A percentile compares a stretch with the other conserved stretches of the same genome.
phyloP scores from a whole-genome alignment of 2,113 vertebrate species.

The Callopanchax toddi region DNA sequence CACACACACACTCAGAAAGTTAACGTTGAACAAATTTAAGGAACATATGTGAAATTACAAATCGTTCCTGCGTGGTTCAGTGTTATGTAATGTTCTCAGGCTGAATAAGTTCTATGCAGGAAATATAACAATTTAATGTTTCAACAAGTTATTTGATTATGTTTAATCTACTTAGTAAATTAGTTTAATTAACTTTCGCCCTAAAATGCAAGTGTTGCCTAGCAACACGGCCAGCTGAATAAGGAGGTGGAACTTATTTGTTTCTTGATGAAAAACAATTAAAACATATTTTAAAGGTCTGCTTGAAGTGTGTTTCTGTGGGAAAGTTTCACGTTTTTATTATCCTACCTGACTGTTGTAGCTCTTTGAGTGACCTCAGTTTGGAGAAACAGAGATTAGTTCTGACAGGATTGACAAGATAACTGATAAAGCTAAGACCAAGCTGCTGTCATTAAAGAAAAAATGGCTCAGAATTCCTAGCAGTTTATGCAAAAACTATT shows the following conservation, averaged over 20 bases:
- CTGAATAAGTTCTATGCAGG: not conserved
- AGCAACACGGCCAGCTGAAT: conserved; percentile 17
- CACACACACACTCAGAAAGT: conserved; percentile 17
- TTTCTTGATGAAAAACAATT: not conserved
- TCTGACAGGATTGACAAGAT: too few species aligned
- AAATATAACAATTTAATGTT: not conserved
- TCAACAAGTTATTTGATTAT: not conserved
- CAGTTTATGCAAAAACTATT: too few species aligned
- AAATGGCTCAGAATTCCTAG: too few species aligned
- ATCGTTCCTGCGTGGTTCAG: not conserved
- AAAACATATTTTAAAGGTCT: too few species aligned
- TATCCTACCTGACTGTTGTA: too few species aligned
- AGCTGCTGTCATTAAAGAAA: too few species aligned
- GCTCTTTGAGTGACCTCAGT: too few species aligned
- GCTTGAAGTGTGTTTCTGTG: too few species aligned
- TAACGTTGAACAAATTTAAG: conserved; percentile 11
- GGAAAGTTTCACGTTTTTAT: too few species aligned
- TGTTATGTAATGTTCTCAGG: not conserved
- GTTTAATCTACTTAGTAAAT: conserved; percentile 5
- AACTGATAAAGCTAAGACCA: too few species aligned
- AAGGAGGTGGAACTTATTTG: not conserved
- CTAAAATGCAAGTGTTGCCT: conserved; percentile 32
- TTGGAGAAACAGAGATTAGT: too few species aligned
- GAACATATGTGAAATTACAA: conserved; percentile 9
- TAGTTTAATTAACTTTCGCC: conserved; percentile 13